Evolutionary conservation across 1,140 invertebrate genomes (phyloP).

Genomic region (Drosophila busckii): DNA sequence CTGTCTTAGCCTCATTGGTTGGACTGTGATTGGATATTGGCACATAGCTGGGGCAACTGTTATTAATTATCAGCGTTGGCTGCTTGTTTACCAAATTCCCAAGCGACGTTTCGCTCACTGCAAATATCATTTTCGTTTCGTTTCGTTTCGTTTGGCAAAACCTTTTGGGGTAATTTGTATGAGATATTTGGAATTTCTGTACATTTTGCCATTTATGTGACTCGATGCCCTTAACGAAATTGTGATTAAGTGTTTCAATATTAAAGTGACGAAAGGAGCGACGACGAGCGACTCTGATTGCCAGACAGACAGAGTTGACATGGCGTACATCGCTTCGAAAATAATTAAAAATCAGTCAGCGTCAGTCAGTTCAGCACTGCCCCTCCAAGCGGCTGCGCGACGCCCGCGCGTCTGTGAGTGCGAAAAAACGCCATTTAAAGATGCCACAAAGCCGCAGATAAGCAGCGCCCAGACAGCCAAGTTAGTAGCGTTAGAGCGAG

Average conservation of each 20-base stretch:
- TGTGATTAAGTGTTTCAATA: conserved; percentile 77
- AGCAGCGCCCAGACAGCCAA: conserved; percentile 41
- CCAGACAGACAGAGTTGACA: conserved; percentile 1
- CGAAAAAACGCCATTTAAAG: conserved; percentile 77
- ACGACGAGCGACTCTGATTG: conserved; percentile 29
- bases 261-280: conserved; percentile 70
- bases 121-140: conserved; percentile 5
- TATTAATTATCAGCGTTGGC: conserved; percentile 67
- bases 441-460: conserved; percentile 76
- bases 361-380: conserved; percentile 7
- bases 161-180: conserved; percentile 75
- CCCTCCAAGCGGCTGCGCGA: conserved; percentile 17
- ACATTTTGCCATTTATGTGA: conserved; percentile 62
- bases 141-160: conserved; percentile 16
- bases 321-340: conserved; percentile 58
- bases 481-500: conserved; percentile 4
- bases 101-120: conserved; percentile 28
- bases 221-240: conserved; percentile 66
- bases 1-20: conserved; percentile 18
- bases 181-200: conserved; percentile 66
- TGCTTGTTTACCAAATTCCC: conserved; percentile 49
- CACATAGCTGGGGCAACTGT: conserved; percentile 41
- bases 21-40: conserved; percentile 66
- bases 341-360: conserved; percentile 75
- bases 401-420: conserved; percentile 57